Base-by-base conservation (phyloP, 2,113 vertebrate genomes). In the Aspiorhynchus laticeps region DNA sequence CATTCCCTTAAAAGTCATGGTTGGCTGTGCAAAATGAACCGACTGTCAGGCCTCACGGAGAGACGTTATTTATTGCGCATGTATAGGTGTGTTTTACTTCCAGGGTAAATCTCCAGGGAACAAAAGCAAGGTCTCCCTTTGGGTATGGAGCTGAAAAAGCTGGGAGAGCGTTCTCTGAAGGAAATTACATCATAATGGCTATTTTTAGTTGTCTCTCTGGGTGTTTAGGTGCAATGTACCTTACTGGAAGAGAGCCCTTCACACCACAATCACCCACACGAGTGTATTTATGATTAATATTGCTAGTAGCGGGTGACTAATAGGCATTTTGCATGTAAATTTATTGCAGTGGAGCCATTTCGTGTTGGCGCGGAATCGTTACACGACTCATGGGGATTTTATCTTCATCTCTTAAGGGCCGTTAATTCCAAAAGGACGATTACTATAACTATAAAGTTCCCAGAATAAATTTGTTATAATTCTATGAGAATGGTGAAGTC, bases 241-340 rank as follows among this genome's bases (percentile, higher is more conserved):
- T 33, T 48, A 80, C 24, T 61, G 12, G 41, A 78, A 53, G 9
- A 33, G 5, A 46, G 65, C 17, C 79, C 88, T 53, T 41, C 33
- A 81, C 80, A 24, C 36, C 61, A 36, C 41, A 33, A 48, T 67
- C 28, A 84, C 74, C 78, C 56, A 41, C 79, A 83, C 86, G 31
- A 61, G 77, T 63, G 71, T 69, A 78, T 67, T 86, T 69, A 48
- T 61, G 87, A 87, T 88, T 87, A 85, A 87, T 85, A 85, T 86
- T 80, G 79, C 86, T 51, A 84, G 87, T 28, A 74, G 61, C 31
- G 67, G 41, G 86, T 77, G 81, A 90, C 87, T 85, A 86, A 83
- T 78, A 63, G 86, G 53, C 17, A 21, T 12, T 87, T 87, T 91
- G 87, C 88, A 90, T 91, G 88, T 88, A 88, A 88, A 87, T 90